phyloP scores from a whole-genome alignment of 2,888 invertebrate species.

The Agonum fuliginosum region DNA sequence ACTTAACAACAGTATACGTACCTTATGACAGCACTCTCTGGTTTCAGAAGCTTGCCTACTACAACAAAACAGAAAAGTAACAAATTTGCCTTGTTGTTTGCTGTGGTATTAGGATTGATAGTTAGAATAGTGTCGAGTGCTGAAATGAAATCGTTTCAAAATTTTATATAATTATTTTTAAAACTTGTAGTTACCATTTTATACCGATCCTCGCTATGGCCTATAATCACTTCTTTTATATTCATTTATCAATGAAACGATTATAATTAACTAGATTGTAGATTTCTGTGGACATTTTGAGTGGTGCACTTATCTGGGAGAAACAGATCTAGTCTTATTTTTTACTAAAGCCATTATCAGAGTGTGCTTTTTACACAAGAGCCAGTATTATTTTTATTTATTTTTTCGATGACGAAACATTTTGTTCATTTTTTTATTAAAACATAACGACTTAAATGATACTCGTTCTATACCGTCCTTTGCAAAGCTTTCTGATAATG shows the following conservation, averaged over 20 bases:
- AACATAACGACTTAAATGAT: constrained; percentile 64
- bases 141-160: constrained; percentile 14
- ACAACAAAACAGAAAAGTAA: constrained; percentile 28
- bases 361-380: constrained; percentile 68
- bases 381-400: constrained; percentile 70
- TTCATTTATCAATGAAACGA: constrained; percentile 30
- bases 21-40: constrained; percentile 16
- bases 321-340: constrained; percentile 69
- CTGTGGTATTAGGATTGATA: constrained; percentile 41
- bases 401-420: constrained; percentile 47
- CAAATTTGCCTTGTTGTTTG: constrained; percentile 40
- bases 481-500: constrained; percentile 54
- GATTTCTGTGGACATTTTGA: constrained; percentile 27
- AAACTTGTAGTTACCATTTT: constrained; percentile 44
- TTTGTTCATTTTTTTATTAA: constrained; percentile 55
- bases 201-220: constrained; percentile 25
- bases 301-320: constrained; percentile 66
- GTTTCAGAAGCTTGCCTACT: constrained; percentile 35
- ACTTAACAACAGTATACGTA: constrained; percentile 32
- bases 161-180: constrained; percentile 14
- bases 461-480: constrained; percentile 71
- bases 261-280: constrained; percentile 22
- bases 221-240: constrained; percentile 16
- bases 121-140: constrained; percentile 19
- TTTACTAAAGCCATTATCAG: constrained; percentile 64